phyloP scores from a whole-genome alignment of 1,140 invertebrate genomes.

The Anastrepha ludens region DNA sequence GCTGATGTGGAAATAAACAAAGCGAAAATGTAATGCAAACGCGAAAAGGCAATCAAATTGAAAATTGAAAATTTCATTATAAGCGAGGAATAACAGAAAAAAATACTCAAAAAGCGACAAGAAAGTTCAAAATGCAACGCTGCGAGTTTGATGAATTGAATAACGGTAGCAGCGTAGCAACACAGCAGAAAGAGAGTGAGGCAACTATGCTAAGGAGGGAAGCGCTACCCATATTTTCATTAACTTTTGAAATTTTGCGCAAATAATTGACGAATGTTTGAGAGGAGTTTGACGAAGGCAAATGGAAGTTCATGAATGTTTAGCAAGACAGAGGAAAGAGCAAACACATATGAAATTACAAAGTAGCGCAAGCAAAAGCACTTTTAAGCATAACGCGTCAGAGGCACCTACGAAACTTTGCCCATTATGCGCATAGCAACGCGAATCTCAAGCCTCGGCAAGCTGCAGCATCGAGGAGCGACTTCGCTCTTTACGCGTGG shows the following conservation, averaged over 20 bases:
- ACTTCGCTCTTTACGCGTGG: neutral
- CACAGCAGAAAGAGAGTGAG: neutral
- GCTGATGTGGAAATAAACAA: constrained; percentile 46
- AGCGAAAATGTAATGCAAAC: constrained; percentile 10
- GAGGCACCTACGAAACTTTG: constrained; percentile 8
- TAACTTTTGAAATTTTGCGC: constrained; percentile 42
- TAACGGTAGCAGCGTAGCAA: neutral
- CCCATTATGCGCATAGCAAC: constrained; percentile 23
- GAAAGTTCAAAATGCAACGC: constrained; percentile 36
- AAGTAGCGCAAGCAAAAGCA: neutral
- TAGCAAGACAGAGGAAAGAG: neutral
- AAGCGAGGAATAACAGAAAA: neutral
- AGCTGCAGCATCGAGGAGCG: too few relatives aligned
- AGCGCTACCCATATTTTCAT: constrained; percentile 19
- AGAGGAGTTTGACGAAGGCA: neutral
- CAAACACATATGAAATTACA: neutral
- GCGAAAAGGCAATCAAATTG: constrained; percentile 46
- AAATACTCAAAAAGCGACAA: neutral
- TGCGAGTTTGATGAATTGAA: neutral
- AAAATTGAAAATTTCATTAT: constrained; percentile 50
- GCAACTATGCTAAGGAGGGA: neutral
- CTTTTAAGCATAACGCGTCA: neutral
- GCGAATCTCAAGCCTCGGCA: neutral
- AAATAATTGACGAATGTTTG: constrained; percentile 36
- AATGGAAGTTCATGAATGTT: neutral